Percentiles rank a stretch among this genome's conserved stretches.
Evolutionary conservation across 2,888 invertebrate genomes (phyloP).

Genomic region (Gasteruption jaculator): DNA sequence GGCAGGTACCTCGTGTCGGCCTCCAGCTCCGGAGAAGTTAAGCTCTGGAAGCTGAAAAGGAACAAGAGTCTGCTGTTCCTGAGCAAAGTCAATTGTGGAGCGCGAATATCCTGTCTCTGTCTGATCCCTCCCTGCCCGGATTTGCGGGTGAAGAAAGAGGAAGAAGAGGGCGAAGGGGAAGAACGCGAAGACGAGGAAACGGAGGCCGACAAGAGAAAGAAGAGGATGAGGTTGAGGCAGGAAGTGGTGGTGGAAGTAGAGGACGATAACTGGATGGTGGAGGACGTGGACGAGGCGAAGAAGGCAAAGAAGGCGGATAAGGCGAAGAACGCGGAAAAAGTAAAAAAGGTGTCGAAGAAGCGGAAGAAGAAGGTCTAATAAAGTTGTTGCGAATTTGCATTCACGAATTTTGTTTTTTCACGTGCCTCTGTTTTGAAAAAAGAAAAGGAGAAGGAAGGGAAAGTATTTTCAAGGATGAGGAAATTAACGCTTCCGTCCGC

Average conservation of each 20-base stretch:
- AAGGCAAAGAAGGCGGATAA: no score
- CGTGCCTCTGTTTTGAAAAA: no score
- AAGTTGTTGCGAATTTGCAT: no score
- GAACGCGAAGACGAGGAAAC: conserved; percentile 17
- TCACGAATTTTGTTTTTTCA: no score
- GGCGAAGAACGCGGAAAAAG: no score
- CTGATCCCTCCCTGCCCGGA: conserved; percentile 47
- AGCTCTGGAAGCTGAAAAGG: conserved; percentile 61
- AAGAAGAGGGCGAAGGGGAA: conserved; percentile 20
- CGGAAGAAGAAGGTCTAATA: no score
- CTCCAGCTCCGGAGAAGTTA: conserved; percentile 76
- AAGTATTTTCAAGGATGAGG: no score
- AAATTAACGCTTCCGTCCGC: no score
- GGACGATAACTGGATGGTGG: conserved; percentile 16
- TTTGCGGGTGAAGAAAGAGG: conserved; percentile 11
- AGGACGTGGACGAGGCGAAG: no score
- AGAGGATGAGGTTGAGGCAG: conserved; percentile 28
- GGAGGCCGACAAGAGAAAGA: conserved; percentile 16
- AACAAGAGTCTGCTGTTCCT: conserved; percentile 47
- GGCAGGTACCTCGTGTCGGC: conserved; percentile 63
- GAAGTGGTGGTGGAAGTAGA: conserved; percentile 33
- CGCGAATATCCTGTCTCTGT: conserved; percentile 70
- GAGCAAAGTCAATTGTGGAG: conserved; percentile 55
- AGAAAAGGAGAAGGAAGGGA: no score
- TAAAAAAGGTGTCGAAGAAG: no score